Evolutionary conservation across 37 sponge, comb jelly and placozoan genomes (phyloP), one percentile per base, ranked within the genome.

Genomic region (Ephydatia muelleri): DNA sequence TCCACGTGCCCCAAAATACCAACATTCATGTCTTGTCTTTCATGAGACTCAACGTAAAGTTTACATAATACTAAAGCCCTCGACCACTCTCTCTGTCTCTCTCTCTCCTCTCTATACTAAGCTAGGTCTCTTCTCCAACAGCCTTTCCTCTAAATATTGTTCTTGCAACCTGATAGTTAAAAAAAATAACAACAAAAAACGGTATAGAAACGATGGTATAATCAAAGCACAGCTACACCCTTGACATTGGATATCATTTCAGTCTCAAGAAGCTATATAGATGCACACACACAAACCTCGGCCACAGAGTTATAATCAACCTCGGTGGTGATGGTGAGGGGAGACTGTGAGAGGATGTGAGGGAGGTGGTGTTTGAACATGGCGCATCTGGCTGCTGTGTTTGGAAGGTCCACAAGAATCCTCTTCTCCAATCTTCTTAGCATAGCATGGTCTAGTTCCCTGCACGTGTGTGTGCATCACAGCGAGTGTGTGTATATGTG

Each of bases 401-500:
- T 91, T n/a, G 99, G 99, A 3, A 99, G 90, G 67, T 94, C 97
- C n/a, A n/a, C n/a, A n/a, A n/a, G n/a, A n/a, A n/a, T n/a, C 37
- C 99, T 73, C 89, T 99, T 99, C 92, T 99, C 99, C 49, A 99
- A 84, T 68, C 99, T 85, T 28, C 99, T 67, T 57, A 99, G 85
- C 97, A 99, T 99, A 43, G 97, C 99, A 66, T 90, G 86, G 73
- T 99, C 99, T 82, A 99, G 84, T 73, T 99, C 99, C 96, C 96
- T 95, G 67, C 43, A 49, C 30, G 37, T 68, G 29, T 6, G 27
- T 68, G 70, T 68, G 70, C 9, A 11, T 68, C 3, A 30, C 5
- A 30, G 5, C 5, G 5, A 6, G 13, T 68, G 70, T 68, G 70
- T 68, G 70, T 11, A 29, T 68, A 11, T 68, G 13, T 68, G 70